A percentile compares a stretch with the other conserved stretches of the same genome.
Conservation (phyloP, 2,888 invertebrate genomes). For the Teleogryllus oceanicus region DNA sequence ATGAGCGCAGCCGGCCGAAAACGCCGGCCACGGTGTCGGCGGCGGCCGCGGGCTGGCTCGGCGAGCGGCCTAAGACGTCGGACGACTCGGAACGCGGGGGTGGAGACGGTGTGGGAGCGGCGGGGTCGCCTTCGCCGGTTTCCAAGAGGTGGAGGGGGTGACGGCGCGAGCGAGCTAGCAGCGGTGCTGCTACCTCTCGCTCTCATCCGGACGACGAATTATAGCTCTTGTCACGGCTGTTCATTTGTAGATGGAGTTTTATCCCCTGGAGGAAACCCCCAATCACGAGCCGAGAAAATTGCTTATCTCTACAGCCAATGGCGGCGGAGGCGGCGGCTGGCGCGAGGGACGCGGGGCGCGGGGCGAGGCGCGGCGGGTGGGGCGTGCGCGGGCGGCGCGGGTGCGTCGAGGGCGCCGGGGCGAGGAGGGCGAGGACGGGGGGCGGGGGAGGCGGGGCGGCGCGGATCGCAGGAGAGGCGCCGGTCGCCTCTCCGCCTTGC, state of each 20-base stretch:
- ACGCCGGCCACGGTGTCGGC: not conserved
- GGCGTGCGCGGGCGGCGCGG: not conserved
- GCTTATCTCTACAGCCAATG: slow-evolving; percentile 54
- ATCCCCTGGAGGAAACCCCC: slow-evolving; percentile 60
- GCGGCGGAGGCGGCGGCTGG: slow-evolving; percentile 40
- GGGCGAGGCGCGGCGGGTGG: not conserved
- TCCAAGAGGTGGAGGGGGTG: slow-evolving; percentile 6
- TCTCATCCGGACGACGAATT: slow-evolving; percentile 55
- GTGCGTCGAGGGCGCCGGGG: not conserved
- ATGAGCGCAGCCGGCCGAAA: not conserved
- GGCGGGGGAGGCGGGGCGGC: slow-evolving; percentile 18
- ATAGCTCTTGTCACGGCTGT: slow-evolving; percentile 68
- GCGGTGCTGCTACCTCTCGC: slow-evolving; percentile 28
- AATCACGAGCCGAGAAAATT: slow-evolving; percentile 68
- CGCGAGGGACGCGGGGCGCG: slow-evolving; percentile 40
- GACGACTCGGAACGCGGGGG: not conserved
- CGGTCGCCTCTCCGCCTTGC: slow-evolving; percentile 26
- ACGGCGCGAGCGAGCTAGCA: slow-evolving; percentile 22
- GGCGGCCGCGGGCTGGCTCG: not conserved
- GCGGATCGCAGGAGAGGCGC: not conserved
- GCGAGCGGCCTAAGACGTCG: not conserved
- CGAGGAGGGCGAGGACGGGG: slow-evolving; percentile 20
- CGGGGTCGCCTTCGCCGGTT: not conserved
- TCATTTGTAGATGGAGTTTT: slow-evolving; percentile 69
- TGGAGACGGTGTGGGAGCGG: not conserved